A percentile compares a stretch with the other conserved stretches of the same genome.
Evolutionary conservation across 2,888 invertebrate genomes (phyloP).

Genomic region (Meiosimyza platycephala): DNA sequence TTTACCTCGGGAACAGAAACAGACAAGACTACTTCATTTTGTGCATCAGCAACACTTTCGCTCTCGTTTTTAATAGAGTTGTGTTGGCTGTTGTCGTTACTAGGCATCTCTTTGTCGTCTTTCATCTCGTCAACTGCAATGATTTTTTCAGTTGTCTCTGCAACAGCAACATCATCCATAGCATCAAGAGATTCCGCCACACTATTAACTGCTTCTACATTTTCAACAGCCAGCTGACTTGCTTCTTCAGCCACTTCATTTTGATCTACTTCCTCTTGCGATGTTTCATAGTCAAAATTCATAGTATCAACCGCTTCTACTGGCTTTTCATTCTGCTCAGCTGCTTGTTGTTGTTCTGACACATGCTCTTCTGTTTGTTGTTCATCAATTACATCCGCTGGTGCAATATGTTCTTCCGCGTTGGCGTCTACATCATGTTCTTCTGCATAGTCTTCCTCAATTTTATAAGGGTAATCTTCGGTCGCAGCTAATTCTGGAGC

Average conservation of each 20-base stretch:
- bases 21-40: slow-evolving; percentile 2
- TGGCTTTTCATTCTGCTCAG: slow-evolving; percentile 26
- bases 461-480: slow-evolving; percentile 64
- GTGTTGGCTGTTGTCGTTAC: slow-evolving; percentile 31
- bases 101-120: slow-evolving; percentile 36
- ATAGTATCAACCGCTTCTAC: slow-evolving; percentile 53
- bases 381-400: slow-evolving; percentile 33
- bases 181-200: slow-evolving; percentile 1
- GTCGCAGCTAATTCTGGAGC: slow-evolving; percentile 41
- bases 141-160: neutral
- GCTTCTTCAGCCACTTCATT: slow-evolving; percentile 13
- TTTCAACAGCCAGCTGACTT: slow-evolving; percentile 8
- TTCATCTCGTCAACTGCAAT: slow-evolving; percentile 2
- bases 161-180: slow-evolving; percentile 21
- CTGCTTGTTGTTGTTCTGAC: slow-evolving; percentile 6
- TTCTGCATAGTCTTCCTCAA: slow-evolving; percentile 60
- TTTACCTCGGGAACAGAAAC: slow-evolving; percentile 1
- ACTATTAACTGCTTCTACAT: neutral
- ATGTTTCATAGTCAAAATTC: slow-evolving; percentile 61
- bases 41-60: slow-evolving; percentile 41
- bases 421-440: slow-evolving; percentile 41
- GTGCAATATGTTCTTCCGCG: neutral
- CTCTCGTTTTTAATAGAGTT: slow-evolving; percentile 37
- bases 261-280: slow-evolving; percentile 42
- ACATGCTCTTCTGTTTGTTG: slow-evolving; percentile 27